Conservation (phyloP, 23 tunicate species). For the Trididemnum clinides region DNA sequence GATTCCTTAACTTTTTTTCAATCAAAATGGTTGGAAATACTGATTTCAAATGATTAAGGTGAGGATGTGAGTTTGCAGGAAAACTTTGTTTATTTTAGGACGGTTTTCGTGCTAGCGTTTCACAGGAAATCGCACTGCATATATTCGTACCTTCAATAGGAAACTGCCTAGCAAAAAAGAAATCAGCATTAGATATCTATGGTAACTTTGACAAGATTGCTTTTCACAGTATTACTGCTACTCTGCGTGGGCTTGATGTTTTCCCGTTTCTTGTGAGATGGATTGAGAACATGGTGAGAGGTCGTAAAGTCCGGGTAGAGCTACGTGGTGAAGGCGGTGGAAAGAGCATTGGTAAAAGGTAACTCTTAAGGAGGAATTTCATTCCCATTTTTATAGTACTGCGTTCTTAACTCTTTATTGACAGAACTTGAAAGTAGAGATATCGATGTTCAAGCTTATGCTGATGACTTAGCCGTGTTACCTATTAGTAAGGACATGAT, state of each 20-base stretch:
- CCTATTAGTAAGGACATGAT: background rate
- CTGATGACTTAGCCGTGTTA: background rate
- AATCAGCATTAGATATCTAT: too few species aligned
- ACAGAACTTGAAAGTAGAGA: background rate
- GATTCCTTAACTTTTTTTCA: too few species aligned
- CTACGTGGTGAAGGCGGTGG: background rate
- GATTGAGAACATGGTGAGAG: background rate
- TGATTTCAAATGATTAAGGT: too few species aligned
- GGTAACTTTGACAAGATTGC: background rate
- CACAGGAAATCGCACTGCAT: too few species aligned
- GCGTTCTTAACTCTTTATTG: background rate
- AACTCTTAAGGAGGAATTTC: background rate
- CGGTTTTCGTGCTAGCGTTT: background rate
- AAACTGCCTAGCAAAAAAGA: too few species aligned
- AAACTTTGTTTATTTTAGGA: background rate
- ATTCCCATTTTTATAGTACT: background rate
- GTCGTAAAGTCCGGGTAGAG: background rate
- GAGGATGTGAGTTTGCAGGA: too few species aligned
- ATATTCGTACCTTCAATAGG: too few species aligned
- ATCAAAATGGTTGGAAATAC: too few species aligned
- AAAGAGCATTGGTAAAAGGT: background rate
- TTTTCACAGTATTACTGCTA: background rate
- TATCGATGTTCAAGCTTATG: background rate
- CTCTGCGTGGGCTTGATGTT: background rate
- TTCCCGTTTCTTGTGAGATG: background rate